Conservation (phyloP, 2,113 vertebrate species). For the Talpa occidentalis region DNA sequence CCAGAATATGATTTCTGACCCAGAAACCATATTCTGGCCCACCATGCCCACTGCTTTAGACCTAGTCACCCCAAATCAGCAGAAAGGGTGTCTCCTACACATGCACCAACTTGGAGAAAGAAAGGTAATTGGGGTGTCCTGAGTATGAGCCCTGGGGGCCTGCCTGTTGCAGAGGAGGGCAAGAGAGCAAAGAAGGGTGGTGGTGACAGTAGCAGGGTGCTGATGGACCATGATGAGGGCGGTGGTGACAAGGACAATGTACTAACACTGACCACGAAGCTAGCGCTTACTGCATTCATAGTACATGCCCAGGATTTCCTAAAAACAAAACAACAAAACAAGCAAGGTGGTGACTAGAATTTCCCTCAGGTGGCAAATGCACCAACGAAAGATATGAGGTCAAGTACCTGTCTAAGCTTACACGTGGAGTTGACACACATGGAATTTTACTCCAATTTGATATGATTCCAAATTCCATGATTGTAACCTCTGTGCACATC, state of each 20-base stretch:
- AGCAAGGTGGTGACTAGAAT: accelerated
- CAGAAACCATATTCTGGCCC: background rate
- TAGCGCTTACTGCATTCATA: accelerated
- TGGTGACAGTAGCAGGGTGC: background rate
- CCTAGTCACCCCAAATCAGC: background rate
- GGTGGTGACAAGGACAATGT: accelerated
- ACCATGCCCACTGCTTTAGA: background rate
- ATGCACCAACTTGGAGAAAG: background rate
- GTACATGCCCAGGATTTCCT: accelerated
- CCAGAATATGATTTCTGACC: too few relatives aligned
- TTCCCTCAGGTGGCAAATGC: background rate
- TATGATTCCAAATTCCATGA: background rate
- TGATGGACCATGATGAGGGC: too few relatives aligned
- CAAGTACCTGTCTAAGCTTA: background rate
- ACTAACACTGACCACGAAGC: accelerated
- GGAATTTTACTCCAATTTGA: background rate
- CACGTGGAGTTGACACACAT: background rate
- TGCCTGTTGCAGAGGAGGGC: background rate
- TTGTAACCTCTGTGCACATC: background rate
- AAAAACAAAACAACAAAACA: too few relatives aligned
- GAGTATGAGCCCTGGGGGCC: accelerated
- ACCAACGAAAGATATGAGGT: background rate
- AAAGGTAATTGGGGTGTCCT: accelerated
- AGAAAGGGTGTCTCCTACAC: background rate
- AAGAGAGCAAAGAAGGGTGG: background rate